A percentile compares a stretch with the other conserved stretches of the same genome.
These are phyloP conservation scores for Sphenopsis melanotis DNA, from an alignment of 2,797 vertebrate genomes.

Conservation along the genomic window DNA sequence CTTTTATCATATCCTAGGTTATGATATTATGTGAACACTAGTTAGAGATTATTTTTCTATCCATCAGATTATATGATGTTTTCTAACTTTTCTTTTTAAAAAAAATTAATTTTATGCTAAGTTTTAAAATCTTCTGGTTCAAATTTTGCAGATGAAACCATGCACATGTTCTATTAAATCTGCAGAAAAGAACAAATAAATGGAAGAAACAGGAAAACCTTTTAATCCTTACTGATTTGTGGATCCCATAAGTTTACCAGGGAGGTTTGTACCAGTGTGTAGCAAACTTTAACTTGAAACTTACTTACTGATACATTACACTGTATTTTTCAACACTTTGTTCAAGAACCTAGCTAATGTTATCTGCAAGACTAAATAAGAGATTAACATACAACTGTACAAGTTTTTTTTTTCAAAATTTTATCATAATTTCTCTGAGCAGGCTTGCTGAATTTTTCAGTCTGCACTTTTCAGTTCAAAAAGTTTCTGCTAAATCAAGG, in stretches of 20 bases:
- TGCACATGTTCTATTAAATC: neutral
- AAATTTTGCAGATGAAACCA: neutral
- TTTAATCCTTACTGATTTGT: neutral
- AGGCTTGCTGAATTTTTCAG: neutral
- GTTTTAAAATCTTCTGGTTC: neutral
- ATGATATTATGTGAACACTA: neutral
- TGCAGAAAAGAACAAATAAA: neutral
- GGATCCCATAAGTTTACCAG: neutral
- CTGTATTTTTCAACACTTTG: neutral
- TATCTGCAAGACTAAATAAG: neutral
- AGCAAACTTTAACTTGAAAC: neutral
- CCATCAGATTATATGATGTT: neutral
- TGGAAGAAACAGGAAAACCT: neutral
- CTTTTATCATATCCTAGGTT: neutral
- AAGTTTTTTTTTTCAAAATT: neutral
- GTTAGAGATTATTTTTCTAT: neutral
- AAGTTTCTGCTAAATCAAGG: neutral
- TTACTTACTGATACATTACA: neutral
- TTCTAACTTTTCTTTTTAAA: neutral
- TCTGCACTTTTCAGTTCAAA: neutral
- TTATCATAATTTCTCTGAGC: neutral
- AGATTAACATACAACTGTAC: neutral
- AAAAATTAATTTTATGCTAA: neutral
- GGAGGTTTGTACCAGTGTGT: neutral
- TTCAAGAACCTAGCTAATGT: neutral